Evolutionary conservation across 2,888 invertebrate species (phyloP).

Genomic region (Spatulosminthurus flaviceps): DNA sequence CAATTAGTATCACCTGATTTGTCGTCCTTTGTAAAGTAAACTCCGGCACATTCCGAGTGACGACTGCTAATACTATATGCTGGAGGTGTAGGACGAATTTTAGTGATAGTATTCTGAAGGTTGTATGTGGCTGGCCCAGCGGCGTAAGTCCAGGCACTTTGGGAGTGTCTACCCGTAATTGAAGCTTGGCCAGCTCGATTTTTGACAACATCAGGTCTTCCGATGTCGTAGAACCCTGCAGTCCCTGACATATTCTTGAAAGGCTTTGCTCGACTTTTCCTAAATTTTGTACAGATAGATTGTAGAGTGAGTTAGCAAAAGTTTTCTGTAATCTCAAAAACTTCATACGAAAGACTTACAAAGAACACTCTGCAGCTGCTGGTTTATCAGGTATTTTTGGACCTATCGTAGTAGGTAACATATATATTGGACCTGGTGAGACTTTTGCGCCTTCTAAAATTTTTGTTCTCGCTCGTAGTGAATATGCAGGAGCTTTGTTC

Average conservation of each 20-base stretch:
- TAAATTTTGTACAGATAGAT: slow-evolving; percentile 23
- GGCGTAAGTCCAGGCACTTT: background rate
- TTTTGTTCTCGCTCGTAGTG: slow-evolving; percentile 69
- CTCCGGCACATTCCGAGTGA: slow-evolving; percentile 59
- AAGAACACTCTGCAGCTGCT: slow-evolving; percentile 69
- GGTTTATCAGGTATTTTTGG: slow-evolving; percentile 69
- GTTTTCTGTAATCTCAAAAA: too few relatives aligned
- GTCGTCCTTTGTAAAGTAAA: slow-evolving; percentile 56
- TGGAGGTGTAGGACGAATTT: slow-evolving; percentile 66
- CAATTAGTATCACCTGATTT: slow-evolving; percentile 43
- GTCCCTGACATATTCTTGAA: slow-evolving; percentile 48
- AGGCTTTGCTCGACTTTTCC: slow-evolving; percentile 53
- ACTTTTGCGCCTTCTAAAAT: background rate
- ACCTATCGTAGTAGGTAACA: slow-evolving; percentile 69
- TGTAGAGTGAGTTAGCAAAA: too few relatives aligned
- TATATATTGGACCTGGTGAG: slow-evolving; percentile 74
- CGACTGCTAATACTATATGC: slow-evolving; percentile 74
- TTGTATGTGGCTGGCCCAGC: slow-evolving; percentile 53
- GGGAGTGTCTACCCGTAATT: slow-evolving; percentile 54
- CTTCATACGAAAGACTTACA: slow-evolving; percentile 66
- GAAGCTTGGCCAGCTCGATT: slow-evolving; percentile 52
- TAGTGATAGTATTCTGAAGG: slow-evolving; percentile 43
- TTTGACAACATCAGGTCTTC: slow-evolving; percentile 57
- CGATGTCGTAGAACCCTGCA: slow-evolving; percentile 59
- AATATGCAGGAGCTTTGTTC: slow-evolving; percentile 71